Evolutionary conservation across 2,888 invertebrate species (phyloP).

Genomic region (Leucoma salicis): DNA sequence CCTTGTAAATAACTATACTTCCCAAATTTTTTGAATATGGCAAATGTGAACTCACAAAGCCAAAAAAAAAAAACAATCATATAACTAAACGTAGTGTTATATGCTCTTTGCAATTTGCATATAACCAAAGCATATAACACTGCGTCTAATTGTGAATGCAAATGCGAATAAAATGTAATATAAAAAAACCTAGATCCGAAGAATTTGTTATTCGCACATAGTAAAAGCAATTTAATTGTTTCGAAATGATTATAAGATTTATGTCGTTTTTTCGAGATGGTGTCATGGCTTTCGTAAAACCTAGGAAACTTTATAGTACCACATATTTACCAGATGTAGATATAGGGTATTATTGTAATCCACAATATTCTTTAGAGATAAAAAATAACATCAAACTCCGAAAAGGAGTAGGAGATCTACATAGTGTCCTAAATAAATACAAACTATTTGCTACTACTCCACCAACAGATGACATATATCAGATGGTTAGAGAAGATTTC

Average conservation of each 20-base stretch:
- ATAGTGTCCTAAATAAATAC: conserved; percentile 74
- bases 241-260: not conserved
- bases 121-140: no score
- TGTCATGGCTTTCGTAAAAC: not conserved
- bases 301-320: not conserved
- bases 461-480: conserved; percentile 34
- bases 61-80: no score
- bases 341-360: conserved; percentile 84
- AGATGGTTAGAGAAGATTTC: conserved; percentile 57
- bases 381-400: conserved; percentile 83
- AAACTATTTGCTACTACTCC: conserved; percentile 48
- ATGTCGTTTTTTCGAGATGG: not conserved
- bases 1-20: no score
- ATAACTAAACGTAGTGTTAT: no score
- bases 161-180: no score
- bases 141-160: no score
- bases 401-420: conserved; percentile 86
- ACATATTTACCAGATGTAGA: conserved; percentile 73
- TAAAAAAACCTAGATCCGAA: no score
- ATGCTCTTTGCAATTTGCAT: no score
- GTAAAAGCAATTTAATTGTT: no score
- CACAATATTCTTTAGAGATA: conserved; percentile 82
- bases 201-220: no score
- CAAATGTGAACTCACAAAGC: no score
- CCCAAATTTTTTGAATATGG: no score